Evolutionary conservation across 1,140 invertebrate species (phyloP), one percentile per base, ranked within the genome.

Genomic region (Drosophila auraria): DNA sequence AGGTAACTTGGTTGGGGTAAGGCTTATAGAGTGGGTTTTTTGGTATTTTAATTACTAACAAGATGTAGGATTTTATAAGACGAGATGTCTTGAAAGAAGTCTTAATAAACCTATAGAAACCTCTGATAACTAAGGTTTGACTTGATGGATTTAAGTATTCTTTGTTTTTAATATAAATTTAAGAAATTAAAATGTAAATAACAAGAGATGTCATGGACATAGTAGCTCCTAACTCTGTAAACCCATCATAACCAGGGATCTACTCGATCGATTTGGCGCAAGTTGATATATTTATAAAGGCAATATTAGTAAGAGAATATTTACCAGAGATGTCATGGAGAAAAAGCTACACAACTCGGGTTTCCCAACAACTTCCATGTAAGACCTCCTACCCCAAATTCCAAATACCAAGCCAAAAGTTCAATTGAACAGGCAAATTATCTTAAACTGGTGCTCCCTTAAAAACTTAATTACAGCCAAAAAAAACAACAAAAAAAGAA

Each of bases 361-460:
- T 38, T 56, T n/a, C 4, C 17, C 8, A 8, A 38, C 7, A 2
- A 23, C 15, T 56, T 15, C n/a, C 14, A 9, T 42, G 53, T 20
- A 15, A 11, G 4, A 14, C 4, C 65, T 4, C 65, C 57, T n/a
- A 50, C 27, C 57, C 57, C 2, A 14, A 61, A 44, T 17, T 4
- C n/a, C 36, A 59, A 73, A 71, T 72, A 71, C 50, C 70, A 42
- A 27, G 40, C 33, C 30, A 33, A 73, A 71, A 59, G 70, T 73
- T 73, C 70, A 60, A 42, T 51, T 49, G 17, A 68, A 66, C 63
- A 33, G 45, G 14, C 44, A 49, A 66, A 68, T 68, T 64, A 65
- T 47, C 51, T 70, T 2, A 20, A 49, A 25, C 15, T 50, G 25
- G 2, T 15, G 23, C 62, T 68, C 62, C 68, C 68, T 72, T 51